Evolutionary conservation across 2,888 invertebrate genomes (phyloP).

Genomic region (Stenolophus ochropezus): DNA sequence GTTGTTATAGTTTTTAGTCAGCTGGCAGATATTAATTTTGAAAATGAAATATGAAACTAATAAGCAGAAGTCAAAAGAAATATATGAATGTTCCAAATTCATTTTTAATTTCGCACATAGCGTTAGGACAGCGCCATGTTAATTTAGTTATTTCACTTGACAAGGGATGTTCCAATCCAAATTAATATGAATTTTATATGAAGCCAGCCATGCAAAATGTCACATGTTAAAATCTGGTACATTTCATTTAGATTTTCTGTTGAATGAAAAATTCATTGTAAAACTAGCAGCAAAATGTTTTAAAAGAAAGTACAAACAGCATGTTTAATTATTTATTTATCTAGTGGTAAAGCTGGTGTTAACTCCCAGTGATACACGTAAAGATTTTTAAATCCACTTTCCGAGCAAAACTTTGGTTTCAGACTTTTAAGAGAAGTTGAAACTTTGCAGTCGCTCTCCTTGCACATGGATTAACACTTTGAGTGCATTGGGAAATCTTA

Average conservation of each 20-base stretch:
- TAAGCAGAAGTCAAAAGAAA: neutral
- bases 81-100: neutral
- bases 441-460: neutral
- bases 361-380: conserved; percentile 46
- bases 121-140: neutral
- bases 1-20: too few species aligned
- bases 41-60: neutral
- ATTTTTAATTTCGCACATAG: neutral
- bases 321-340: conserved; percentile 35
- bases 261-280: neutral
- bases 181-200: neutral
- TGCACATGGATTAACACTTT: conserved; percentile 33
- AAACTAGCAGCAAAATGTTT: neutral
- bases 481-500: conserved; percentile 56
- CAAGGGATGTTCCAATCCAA: neutral
- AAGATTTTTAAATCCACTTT: conserved; percentile 56
- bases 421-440: conserved; percentile 42
- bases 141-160: neutral
- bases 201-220: neutral
- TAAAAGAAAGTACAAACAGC: neutral
- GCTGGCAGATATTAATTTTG: neutral
- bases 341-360: conserved; percentile 37
- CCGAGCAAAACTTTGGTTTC: conserved; percentile 54
- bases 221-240: neutral
- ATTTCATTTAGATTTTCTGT: neutral